Percentiles rank a stretch among this genome's conserved stretches.
phyloP scores from a whole-genome alignment of 53 echinoderm and acorn worm species.

The Antedon mediterranea region DNA sequence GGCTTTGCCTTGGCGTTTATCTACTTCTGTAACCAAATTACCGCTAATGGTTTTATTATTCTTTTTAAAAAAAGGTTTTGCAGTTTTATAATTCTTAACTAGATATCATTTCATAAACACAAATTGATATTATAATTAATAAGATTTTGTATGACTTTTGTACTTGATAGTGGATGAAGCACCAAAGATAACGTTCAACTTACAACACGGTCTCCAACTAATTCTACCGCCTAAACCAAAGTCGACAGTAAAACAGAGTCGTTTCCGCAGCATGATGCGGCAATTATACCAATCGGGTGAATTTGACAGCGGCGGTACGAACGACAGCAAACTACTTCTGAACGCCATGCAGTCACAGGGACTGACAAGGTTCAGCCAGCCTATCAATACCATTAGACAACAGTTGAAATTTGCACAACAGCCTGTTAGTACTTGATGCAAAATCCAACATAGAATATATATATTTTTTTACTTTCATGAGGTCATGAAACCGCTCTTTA shows the following conservation, averaged over 20 bases:
- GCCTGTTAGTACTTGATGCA: slow-evolving; percentile 4
- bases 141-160: no score
- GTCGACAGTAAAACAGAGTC: slow-evolving; percentile 8
- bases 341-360: background rate
- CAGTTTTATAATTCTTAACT: no score
- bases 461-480: no score
- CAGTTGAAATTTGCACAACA: background rate
- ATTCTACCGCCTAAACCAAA: slow-evolving; percentile 70
- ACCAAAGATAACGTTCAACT: slow-evolving; percentile 58
- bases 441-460: no score
- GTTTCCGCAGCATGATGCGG: slow-evolving; percentile 28
- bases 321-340: slow-evolving; percentile 31
- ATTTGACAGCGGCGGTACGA: slow-evolving; percentile 8
- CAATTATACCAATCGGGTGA: slow-evolving; percentile 39
- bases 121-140: no score
- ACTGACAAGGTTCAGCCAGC: background rate
- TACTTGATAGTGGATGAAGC: slow-evolving; percentile 62
- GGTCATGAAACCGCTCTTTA: no score
- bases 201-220: slow-evolving; percentile 69
- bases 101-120: no score
- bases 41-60: no score
- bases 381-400: background rate
- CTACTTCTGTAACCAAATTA: no score
- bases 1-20: no score
- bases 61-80: no score